A percentile compares a stretch with the other conserved stretches of the same genome.
Conservation (phyloP, 2,113 vertebrate species). For the Chaenogobius annularis region DNA sequence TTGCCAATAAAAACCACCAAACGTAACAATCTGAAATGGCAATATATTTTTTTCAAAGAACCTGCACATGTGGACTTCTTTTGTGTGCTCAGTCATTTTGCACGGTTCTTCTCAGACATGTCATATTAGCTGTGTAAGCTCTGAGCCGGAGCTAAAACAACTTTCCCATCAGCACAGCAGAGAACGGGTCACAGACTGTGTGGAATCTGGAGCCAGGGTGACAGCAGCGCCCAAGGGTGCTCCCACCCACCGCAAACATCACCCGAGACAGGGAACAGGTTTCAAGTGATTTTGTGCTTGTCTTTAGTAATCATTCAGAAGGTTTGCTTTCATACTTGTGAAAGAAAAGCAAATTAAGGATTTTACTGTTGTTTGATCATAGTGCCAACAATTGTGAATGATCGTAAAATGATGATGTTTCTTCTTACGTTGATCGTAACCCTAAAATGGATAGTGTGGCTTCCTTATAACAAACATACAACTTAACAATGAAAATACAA, state of each 20-base stretch:
- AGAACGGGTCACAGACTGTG: constrained; percentile 35
- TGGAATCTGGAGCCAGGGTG: constrained; percentile 35
- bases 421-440: background rate
- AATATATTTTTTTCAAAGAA: background rate
- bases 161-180: constrained; percentile 57
- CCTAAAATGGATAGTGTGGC: too few species aligned
- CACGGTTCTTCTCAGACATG: constrained; percentile 7
- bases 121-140: constrained; percentile 36
- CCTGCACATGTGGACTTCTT: background rate
- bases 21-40: too few species aligned
- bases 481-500: too few species aligned
- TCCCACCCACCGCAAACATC: constrained; percentile 7
- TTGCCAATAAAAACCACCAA: too few species aligned
- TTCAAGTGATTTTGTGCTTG: background rate
- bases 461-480: too few species aligned
- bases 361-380: too few species aligned
- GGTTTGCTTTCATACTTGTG: too few species aligned
- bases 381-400: too few species aligned
- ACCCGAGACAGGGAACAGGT: background rate
- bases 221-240: constrained; percentile 30
- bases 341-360: too few species aligned
- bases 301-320: background rate
- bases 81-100: background rate
- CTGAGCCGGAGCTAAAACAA: constrained; percentile 56
- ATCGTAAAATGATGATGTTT: too few species aligned